These are phyloP conservation scores for Tenthredo distinguenda DNA, from an alignment of 2,888 invertebrate species.

Conservation along the genomic window DNA sequence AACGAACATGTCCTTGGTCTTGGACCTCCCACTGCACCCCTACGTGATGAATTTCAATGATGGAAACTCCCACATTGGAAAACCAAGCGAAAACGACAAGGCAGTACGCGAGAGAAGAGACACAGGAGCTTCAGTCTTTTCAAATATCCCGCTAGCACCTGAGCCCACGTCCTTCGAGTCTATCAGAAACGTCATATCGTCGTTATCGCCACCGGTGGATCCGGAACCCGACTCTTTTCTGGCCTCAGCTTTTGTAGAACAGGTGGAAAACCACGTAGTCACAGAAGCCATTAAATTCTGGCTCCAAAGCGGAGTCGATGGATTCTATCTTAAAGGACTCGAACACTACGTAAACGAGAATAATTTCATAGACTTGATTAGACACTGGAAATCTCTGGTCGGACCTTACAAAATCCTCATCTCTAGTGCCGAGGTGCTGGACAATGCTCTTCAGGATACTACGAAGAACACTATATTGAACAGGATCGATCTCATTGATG, in stretches of 20 bases:
- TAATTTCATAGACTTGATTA: slow-evolving; percentile 81
- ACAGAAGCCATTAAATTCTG: slow-evolving; percentile 84
- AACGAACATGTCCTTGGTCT: slow-evolving; percentile 87
- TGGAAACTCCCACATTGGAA: slow-evolving; percentile 48
- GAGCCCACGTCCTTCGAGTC: slow-evolving; percentile 59
- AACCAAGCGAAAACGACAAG: slow-evolving; percentile 56
- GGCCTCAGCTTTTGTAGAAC: slow-evolving; percentile 56
- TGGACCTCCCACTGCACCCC: slow-evolving; percentile 87
- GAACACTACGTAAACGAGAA: slow-evolving; percentile 83
- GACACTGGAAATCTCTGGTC: slow-evolving; percentile 85
- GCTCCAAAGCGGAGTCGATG: slow-evolving; percentile 90
- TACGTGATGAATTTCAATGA: slow-evolving; percentile 74
- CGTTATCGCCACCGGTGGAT: slow-evolving; percentile 55
- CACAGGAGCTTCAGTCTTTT: slow-evolving; percentile 50
- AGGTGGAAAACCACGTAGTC: slow-evolving; percentile 72
- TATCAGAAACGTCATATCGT: slow-evolving; percentile 61
- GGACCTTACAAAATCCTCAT: slow-evolving; percentile 85
- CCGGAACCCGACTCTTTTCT: slow-evolving; percentile 56
- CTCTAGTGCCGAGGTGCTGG: slow-evolving; percentile 82
- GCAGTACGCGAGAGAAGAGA: slow-evolving; percentile 63
- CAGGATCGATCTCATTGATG: slow-evolving; percentile 86
- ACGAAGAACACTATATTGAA: slow-evolving; percentile 83
- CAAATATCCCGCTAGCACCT: slow-evolving; percentile 56
- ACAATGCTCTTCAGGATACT: slow-evolving; percentile 75
- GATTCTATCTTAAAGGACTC: slow-evolving; percentile 92